These are phyloP conservation scores for Acleris literana DNA, from an alignment of 2,888 invertebrate genomes.

Conservation along the genomic window DNA sequence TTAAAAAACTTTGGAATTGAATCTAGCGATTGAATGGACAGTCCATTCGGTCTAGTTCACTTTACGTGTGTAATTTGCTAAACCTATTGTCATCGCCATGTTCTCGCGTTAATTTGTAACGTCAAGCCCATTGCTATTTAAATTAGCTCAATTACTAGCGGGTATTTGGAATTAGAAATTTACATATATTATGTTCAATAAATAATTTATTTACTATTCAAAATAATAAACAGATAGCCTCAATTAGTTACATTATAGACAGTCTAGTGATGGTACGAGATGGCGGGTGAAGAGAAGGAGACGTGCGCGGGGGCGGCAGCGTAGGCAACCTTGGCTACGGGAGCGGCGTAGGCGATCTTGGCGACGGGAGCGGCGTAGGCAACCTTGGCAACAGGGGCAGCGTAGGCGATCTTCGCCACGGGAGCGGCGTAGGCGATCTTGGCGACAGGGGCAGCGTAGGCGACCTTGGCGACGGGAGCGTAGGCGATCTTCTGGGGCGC, in stretches of 20 bases:
- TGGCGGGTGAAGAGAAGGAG: constrained; percentile 64
- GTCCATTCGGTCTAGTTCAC: no score
- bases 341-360: constrained; percentile 46
- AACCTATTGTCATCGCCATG: neutral
- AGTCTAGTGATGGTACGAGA: constrained; percentile 71
- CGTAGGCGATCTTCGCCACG: constrained; percentile 47
- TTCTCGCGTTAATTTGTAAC: constrained; percentile 27
- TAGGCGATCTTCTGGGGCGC: constrained; percentile 43
- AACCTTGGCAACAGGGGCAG: constrained; percentile 40
- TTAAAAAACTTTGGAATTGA: no score
- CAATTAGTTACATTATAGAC: constrained; percentile 22
- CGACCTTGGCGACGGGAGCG: constrained; percentile 43
- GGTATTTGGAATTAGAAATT: constrained; percentile 23
- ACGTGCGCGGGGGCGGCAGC: constrained; percentile 56
- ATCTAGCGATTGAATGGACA: no score
- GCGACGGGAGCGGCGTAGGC: constrained; percentile 55
- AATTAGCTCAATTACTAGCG: constrained; percentile 20
- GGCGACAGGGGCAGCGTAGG: constrained; percentile 45
- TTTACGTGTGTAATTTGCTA: no score
- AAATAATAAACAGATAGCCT: constrained; percentile 47
- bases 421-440: constrained; percentile 47
- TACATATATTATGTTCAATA: constrained; percentile 45
- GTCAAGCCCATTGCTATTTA: constrained; percentile 29
- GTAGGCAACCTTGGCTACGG: constrained; percentile 49
- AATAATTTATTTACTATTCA: constrained; percentile 54